Evolutionary conservation across 2,888 invertebrate species (phyloP), one percentile per base, ranked within the genome.

Genomic region (Drosophila acutilabella): DNA sequence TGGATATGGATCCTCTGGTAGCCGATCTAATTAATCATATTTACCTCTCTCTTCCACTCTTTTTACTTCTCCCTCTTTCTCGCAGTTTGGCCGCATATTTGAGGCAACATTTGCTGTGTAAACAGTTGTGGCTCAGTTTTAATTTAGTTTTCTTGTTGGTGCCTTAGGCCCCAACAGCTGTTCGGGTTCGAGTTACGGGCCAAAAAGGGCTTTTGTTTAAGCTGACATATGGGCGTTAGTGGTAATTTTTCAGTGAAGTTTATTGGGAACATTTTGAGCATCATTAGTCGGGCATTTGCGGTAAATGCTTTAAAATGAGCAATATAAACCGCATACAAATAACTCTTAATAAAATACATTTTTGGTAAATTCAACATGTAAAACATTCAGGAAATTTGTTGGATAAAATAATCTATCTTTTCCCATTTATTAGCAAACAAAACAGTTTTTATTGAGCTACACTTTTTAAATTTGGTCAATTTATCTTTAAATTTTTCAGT

Each of bases 91-190:
- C 80, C 71, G 78, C 85, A 77, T 58, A 71, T 84, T 84, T 74
- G 85, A 73, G 85, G 88, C 69, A 89, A 89, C 89, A 89, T 85
- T 85, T 89, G 85, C 88, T 85, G 80, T 88, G 88, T 85, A 85
- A 89, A 88, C 89, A 89, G 85, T 85, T 85, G 85, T 83, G 87
- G 89, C 80, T 80, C 75, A 61, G 80, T 83, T 86, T 88, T 77
- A 83, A 83, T 83, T 83, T 88, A 81, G 81, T 86, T 88, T 86
- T 80, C 85, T 84, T 76, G 77, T 82, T 44, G n/a, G 30, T 13
- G 26, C n/a, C 33, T 58, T 54, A 2, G 36, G 45, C 58, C 64
- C 33, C 74, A 80, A 66, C 78, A 89, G 87, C 70, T 84, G 84
- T 87, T 81, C 52, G 53, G 45, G 47, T 36, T 20, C 14, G 42